Conservation (phyloP, 1,140 invertebrate genomes). For the Drosophila sulfurigaster region DNA sequence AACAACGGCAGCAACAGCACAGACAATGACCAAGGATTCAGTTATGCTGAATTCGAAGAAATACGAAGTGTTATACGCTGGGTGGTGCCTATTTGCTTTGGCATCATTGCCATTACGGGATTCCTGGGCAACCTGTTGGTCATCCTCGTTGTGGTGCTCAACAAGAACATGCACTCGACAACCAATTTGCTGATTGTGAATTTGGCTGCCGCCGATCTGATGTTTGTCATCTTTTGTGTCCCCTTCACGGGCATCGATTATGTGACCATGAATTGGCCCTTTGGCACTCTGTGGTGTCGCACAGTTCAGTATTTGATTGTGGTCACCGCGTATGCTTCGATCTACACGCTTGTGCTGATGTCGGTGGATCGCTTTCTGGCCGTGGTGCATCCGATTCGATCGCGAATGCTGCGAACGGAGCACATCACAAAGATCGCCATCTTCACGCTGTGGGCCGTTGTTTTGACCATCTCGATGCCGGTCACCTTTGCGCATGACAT, state of each 20-base stretch:
- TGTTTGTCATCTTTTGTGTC: conserved; percentile 98
- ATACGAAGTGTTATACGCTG: conserved; percentile 57
- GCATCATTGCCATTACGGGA: conserved; percentile 94
- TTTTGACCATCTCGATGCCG: conserved; percentile 90
- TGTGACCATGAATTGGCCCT: conserved; percentile 94
- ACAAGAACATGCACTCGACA: conserved; percentile 96
- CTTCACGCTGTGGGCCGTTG: conserved; percentile 91
- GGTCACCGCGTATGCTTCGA: conserved; percentile 96
- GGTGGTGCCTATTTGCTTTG: conserved; percentile 94
- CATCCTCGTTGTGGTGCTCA: conserved; percentile 92
- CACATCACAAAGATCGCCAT: conserved; percentile 92
- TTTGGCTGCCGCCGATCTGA: conserved; percentile 94
- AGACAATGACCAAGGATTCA: neutral
- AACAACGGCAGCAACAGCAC: conserved; percentile 9
- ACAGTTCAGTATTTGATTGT: conserved; percentile 91
- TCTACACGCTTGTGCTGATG: conserved; percentile 98
- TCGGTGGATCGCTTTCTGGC: conserved; percentile 97
- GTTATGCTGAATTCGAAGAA: conserved; percentile 42
- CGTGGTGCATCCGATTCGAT: conserved; percentile 96
- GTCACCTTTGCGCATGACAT: conserved; percentile 91
- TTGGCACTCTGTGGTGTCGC: conserved; percentile 95
- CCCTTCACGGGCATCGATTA: conserved; percentile 96
- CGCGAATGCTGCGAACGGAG: conserved; percentile 92
- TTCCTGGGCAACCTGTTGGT: conserved; percentile 95
- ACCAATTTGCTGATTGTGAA: conserved; percentile 97